Evolutionary conservation across 2,888 invertebrate species (phyloP), one percentile per base, ranked within the genome.

Genomic region (Latheticus oryzae): DNA sequence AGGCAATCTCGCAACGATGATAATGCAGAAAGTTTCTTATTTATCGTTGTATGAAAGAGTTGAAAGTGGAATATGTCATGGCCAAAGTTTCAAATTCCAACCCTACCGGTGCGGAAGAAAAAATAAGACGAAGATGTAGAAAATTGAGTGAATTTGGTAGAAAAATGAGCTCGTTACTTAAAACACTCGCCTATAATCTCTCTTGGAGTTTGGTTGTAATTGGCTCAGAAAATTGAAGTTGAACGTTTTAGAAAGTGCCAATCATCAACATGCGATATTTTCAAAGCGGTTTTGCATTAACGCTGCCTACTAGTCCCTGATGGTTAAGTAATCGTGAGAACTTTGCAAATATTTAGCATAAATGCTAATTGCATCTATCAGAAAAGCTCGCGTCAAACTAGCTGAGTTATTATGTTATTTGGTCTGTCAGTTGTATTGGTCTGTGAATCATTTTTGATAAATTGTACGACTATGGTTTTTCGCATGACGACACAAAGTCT

Each of bases 211-310:
- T 30, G 50, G 50, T 45, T 40, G 47, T 50, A 50, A 56, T 56
- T 50, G 56, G 50, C 33, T 56, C 40, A 33, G 56, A 50, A 50
- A 56, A 56, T 56, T 56, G 26, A 48, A 56, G 56, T 24, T 40
- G 56, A 56, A 33, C 56, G 56, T 56, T 56, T 56, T 56, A 56
- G 56, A 56, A 56, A 56, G 56, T 56, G 56, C 56, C 56, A 56
- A 56, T 56, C 56, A 56, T 56, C 56, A 21, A 24, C 56, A 56
- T 56, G 56, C 56, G 50, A 56, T 56, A 56, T 56, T 56, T 56
- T 56, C 50, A 40, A 50, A 56, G 48, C 50, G 42, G 50, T 38
- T 47, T 12, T 42, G 35, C 42, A 32, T 47, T 52, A 52, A 30
- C 47, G 38, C 50, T 42, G 30, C 50, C 37, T 54, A 54, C 45